phyloP scores from a whole-genome alignment of 2,113 vertebrate species.

The Ascaphus truei region DNA sequence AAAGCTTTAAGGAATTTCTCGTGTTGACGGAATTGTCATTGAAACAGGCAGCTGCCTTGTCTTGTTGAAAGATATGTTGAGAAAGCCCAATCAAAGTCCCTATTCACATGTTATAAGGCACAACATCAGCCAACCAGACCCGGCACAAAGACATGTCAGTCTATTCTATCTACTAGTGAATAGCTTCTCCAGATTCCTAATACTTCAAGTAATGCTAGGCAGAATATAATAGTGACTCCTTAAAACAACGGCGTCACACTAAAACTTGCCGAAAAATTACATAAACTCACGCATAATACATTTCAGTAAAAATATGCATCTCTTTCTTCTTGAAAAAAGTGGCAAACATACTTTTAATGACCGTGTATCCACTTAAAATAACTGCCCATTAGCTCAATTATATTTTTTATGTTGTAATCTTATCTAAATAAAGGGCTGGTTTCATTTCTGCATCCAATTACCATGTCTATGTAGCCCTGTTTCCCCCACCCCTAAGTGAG shows the following conservation, averaged over 20 bases:
- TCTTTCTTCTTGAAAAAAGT: too few relatives aligned
- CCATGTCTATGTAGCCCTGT: too few relatives aligned
- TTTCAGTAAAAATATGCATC: too few relatives aligned
- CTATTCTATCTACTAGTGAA: neutral
- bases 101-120: neutral
- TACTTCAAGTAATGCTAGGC: neutral
- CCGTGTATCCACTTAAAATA: too few relatives aligned
- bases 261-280: too few relatives aligned
- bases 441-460: too few relatives aligned
- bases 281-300: too few relatives aligned
- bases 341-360: too few relatives aligned
- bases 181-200: neutral
- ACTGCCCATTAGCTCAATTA: too few relatives aligned
- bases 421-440: too few relatives aligned
- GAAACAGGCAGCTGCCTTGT: constrained; percentile 7
- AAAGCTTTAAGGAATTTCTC: constrained; percentile 23
- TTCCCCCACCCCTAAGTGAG: too few relatives aligned
- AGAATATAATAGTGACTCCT: neutral
- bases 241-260: neutral
- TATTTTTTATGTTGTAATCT: too few relatives aligned
- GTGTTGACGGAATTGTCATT: constrained; percentile 5
- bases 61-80: constrained; percentile 20
- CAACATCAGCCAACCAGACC: neutral
- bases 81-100: constrained; percentile 29
- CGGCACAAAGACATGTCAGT: neutral